Conservation (phyloP, 2,113 vertebrate genomes). For the Paraplagusia blochii region DNA sequence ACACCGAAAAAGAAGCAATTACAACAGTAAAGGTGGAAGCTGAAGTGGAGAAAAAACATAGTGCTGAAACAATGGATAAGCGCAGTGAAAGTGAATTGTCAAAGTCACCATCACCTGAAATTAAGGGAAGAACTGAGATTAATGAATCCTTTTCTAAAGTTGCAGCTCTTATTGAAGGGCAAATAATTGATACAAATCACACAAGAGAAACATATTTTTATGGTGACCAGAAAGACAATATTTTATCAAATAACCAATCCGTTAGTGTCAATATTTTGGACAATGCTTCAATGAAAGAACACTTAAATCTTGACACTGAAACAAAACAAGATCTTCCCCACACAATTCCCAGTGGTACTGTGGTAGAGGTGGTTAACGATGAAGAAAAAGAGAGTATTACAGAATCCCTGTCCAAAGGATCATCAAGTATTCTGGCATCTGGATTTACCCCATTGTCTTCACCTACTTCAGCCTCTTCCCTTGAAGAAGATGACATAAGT, state of each 20-base stretch:
- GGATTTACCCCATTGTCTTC: slow-evolving; percentile 93
- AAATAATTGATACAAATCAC: slow-evolving; percentile 90
- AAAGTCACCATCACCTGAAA: slow-evolving; percentile 73
- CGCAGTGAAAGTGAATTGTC: slow-evolving; percentile 87
- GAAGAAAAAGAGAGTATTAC: slow-evolving; percentile 95
- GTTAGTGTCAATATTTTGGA: slow-evolving; percentile 66
- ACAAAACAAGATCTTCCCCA: slow-evolving; percentile 78
- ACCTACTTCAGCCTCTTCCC: slow-evolving; percentile 93
- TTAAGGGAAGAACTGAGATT: slow-evolving; percentile 75
- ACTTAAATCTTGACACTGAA: slow-evolving; percentile 75
- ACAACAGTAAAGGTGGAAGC: slow-evolving; percentile 51
- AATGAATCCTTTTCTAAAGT: slow-evolving; percentile 83
- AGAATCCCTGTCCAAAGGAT: slow-evolving; percentile 92
- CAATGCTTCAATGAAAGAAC: slow-evolving; percentile 65
- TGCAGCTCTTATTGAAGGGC: slow-evolving; percentile 90
- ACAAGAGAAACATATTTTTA: slow-evolving; percentile 86
- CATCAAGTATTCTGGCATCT: slow-evolving; percentile 92
- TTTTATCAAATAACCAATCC: slow-evolving; percentile 69
- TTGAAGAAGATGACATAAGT: slow-evolving; percentile 96
- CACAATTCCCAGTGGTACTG: slow-evolving; percentile 30
- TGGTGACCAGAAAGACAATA: slow-evolving; percentile 84
- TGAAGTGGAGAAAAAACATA: slow-evolving; percentile 74
- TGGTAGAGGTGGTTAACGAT: slow-evolving; percentile 71
- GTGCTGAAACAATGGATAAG: slow-evolving; percentile 78
- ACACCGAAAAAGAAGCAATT: slow-evolving; percentile 57